A percentile compares a stretch with the other conserved stretches of the same genome.
Evolutionary conservation across 1,140 invertebrate genomes (phyloP).

Genomic region (Pygmarrhopalites habei): DNA sequence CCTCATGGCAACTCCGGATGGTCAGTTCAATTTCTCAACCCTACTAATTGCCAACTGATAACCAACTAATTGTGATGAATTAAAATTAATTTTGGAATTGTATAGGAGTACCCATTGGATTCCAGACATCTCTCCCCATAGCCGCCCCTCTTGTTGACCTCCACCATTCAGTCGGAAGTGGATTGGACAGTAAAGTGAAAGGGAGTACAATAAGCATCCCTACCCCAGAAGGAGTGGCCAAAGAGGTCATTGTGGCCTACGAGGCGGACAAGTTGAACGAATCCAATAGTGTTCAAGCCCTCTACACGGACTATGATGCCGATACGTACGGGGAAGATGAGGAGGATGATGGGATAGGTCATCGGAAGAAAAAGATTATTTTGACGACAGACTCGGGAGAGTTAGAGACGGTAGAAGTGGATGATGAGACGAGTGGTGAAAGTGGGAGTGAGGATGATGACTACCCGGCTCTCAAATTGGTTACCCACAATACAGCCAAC

Average conservation of each 20-base stretch:
- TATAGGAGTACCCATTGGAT: no score
- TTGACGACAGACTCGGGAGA: constrained; percentile 7
- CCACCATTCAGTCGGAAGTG: no score
- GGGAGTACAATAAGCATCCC: neutral
- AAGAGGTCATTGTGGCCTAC: neutral
- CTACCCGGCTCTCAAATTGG: neutral
- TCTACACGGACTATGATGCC: neutral
- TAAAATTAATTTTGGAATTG: no score
- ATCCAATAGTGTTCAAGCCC: neutral
- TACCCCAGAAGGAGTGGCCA: neutral
- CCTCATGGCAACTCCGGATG: no score
- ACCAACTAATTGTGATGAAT: no score
- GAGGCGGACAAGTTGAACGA: neutral
- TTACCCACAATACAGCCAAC: neutral
- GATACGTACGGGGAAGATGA: neutral
- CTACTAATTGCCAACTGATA: no score
- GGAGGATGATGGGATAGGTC: constrained; percentile 2
- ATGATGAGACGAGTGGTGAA: neutral
- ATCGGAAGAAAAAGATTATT: constrained; percentile 6
- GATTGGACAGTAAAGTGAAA: no score
- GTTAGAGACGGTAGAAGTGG: neutral
- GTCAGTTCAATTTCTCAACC: no score
- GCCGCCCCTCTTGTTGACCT: no score
- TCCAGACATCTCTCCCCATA: no score
- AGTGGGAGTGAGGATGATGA: neutral